Conservation (phyloP, 2,113 vertebrate genomes). For the Nannospalax galili region DNA sequence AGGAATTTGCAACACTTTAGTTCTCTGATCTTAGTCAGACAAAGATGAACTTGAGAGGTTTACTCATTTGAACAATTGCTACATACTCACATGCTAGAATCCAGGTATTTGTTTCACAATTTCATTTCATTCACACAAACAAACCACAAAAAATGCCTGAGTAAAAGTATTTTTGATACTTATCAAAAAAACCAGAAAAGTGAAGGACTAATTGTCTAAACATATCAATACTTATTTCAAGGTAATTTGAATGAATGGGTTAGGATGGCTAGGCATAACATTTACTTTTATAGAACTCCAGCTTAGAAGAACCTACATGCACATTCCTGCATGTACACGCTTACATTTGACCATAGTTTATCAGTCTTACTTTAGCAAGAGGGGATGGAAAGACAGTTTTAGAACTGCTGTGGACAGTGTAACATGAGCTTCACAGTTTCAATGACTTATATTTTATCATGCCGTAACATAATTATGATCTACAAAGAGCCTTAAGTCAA, state of each 20-base stretch:
- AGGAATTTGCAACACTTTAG: neutral
- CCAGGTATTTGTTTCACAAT: constrained; percentile 28
- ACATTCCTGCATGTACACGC: neutral
- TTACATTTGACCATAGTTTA: constrained; percentile 9
- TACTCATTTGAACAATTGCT: constrained; percentile 32
- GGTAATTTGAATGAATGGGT: neutral
- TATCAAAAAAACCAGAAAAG: constrained; percentile 14
- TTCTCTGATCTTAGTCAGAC: constrained; percentile 34
- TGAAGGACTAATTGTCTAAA: neutral
- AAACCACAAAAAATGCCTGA: neutral
- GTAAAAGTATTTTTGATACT: constrained; percentile 40
- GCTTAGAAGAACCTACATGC: neutral
- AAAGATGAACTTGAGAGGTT: neutral
- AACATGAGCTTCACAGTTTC: neutral
- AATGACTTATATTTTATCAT: neutral
- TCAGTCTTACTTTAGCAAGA: neutral
- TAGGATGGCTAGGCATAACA: neutral
- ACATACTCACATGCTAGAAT: neutral
- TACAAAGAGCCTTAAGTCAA: neutral
- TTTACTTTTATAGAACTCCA: neutral
- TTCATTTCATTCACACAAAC: constrained; percentile 35
- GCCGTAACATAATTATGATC: neutral
- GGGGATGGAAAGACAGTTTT: neutral
- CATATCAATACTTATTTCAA: neutral
- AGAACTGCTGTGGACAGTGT: neutral